Conservation (phyloP, 1,140 invertebrate genomes). For the Drosophila seguyi region DNA sequence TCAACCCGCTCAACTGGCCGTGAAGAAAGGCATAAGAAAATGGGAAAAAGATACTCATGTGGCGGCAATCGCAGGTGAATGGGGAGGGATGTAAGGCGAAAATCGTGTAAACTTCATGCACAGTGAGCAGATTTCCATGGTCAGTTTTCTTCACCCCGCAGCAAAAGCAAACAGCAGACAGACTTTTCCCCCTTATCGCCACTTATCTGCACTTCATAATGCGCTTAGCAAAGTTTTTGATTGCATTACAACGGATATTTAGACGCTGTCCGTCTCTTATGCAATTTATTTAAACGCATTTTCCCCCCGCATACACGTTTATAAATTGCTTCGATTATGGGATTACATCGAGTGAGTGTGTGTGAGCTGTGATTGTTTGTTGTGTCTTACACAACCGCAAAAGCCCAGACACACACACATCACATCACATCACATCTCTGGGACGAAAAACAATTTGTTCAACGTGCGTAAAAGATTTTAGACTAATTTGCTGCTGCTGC, state of each 20-base stretch:
- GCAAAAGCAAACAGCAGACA: not conserved
- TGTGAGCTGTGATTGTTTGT: constrained; percentile 21
- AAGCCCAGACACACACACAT: constrained; percentile 1
- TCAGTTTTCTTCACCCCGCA: constrained; percentile 19
- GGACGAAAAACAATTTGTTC: constrained; percentile 39
- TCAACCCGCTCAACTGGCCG: constrained; percentile 11
- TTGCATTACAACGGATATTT: constrained; percentile 69
- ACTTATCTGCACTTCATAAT: constrained; percentile 53
- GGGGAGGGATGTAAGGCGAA: constrained; percentile 50
- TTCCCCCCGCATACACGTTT: constrained; percentile 23
- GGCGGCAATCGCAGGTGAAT: constrained; percentile 54
- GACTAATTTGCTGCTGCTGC: constrained; percentile 26
- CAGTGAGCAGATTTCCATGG: constrained; percentile 68
- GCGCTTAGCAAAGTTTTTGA: constrained; percentile 78
- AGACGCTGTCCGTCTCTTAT: constrained; percentile 43
- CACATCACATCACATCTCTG: too few relatives aligned
- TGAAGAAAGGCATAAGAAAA: constrained; percentile 10
- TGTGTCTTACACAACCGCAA: constrained; percentile 35
- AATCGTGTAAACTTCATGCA: constrained; percentile 76
- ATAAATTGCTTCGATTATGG: constrained; percentile 77
- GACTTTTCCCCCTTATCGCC: constrained; percentile 8
- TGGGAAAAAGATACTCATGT: constrained; percentile 2
- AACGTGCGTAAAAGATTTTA: constrained; percentile 40
- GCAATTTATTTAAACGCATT: constrained; percentile 71
- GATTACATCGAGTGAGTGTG: constrained; percentile 37